A percentile compares a stretch with the other conserved stretches of the same genome.
Conservation (phyloP, 2,888 invertebrate species). For the Volucella zonaria region DNA sequence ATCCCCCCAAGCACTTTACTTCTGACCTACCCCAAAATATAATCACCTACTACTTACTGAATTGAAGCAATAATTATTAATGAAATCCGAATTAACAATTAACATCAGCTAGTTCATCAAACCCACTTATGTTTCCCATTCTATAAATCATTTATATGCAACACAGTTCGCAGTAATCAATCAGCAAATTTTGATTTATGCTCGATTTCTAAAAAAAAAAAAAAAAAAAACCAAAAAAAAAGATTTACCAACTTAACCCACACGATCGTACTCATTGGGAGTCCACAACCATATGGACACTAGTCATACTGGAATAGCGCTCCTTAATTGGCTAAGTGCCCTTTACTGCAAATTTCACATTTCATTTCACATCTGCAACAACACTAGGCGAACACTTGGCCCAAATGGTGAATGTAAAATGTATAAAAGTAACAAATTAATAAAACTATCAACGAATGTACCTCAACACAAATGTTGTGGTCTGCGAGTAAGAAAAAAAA, state of each 20-base stretch:
- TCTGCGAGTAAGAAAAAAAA: background rate
- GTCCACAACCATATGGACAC: conserved; percentile 15
- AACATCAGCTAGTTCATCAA: no score
- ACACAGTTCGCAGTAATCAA: background rate
- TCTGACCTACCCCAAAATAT: no score
- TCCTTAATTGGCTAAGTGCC: conserved; percentile 61
- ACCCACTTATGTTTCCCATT: no score
- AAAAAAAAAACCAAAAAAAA: conserved; percentile 12
- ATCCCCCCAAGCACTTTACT: no score
- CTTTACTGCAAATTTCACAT: conserved; percentile 40
- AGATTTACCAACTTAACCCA: conserved; percentile 2
- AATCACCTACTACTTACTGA: no score
- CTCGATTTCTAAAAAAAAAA: background rate
- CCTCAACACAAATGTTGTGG: conserved; percentile 11
- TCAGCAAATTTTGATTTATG: background rate
- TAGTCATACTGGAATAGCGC: conserved; percentile 20
- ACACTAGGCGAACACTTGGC: background rate
- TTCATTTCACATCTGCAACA: conserved; percentile 35
- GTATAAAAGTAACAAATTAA: conserved; percentile 41
- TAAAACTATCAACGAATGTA: conserved; percentile 34
- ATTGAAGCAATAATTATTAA: no score
- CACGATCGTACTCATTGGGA: conserved; percentile 13
- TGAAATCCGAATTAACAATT: no score
- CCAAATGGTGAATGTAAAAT: conserved; percentile 51
- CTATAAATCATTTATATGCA: no score